Percentiles rank a stretch among this genome's conserved stretches.
phyloP scores from a whole-genome alignment of 2,888 invertebrate genomes.

The Agrochola lota region DNA sequence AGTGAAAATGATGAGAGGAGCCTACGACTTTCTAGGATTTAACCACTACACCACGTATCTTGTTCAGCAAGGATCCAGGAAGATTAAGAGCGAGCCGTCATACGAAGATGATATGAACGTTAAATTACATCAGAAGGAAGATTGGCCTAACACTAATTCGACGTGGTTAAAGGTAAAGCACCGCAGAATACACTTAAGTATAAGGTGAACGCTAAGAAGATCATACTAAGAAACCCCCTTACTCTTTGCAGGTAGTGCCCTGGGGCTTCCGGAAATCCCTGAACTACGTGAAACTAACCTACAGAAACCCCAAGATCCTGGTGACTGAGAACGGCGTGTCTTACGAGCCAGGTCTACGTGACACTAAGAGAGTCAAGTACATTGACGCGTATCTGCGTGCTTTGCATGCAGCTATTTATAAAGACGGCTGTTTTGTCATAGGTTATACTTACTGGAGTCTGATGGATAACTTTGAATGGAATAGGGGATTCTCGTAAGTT shows the following conservation, averaged over 20 bases:
- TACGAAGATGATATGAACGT: slow-evolving; percentile 84
- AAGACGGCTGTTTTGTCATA: slow-evolving; percentile 90
- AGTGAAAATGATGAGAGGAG: slow-evolving; percentile 90
- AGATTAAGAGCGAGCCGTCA: slow-evolving; percentile 75
- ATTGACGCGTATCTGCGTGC: slow-evolving; percentile 87
- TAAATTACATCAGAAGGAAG: slow-evolving; percentile 78
- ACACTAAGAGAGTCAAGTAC: slow-evolving; percentile 88
- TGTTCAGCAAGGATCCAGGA: slow-evolving; percentile 75
- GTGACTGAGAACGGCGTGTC: slow-evolving; percentile 92
- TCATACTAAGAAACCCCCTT: neutral
- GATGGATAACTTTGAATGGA: slow-evolving; percentile 96
- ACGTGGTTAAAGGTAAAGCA: slow-evolving; percentile 86
- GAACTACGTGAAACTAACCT: slow-evolving; percentile 91
- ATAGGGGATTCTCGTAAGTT: slow-evolving; percentile 92
- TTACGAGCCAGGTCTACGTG: slow-evolving; percentile 82
- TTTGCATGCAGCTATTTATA: slow-evolving; percentile 84
- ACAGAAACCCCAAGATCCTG: slow-evolving; percentile 90
- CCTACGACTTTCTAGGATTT: slow-evolving; percentile 93
- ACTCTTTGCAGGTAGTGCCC: slow-evolving; percentile 90
- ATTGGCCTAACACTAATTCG: slow-evolving; percentile 88
- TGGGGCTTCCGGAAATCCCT: slow-evolving; percentile 92
- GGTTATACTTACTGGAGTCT: slow-evolving; percentile 95
- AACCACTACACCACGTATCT: slow-evolving; percentile 93
- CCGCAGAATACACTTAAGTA: neutral
- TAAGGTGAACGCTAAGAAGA: neutral